Percentiles rank a stretch among this genome's conserved stretches.
These are phyloP conservation scores for Notolepis coatsorum DNA, from an alignment of 2,797 vertebrate species.

Conservation along the genomic window DNA sequence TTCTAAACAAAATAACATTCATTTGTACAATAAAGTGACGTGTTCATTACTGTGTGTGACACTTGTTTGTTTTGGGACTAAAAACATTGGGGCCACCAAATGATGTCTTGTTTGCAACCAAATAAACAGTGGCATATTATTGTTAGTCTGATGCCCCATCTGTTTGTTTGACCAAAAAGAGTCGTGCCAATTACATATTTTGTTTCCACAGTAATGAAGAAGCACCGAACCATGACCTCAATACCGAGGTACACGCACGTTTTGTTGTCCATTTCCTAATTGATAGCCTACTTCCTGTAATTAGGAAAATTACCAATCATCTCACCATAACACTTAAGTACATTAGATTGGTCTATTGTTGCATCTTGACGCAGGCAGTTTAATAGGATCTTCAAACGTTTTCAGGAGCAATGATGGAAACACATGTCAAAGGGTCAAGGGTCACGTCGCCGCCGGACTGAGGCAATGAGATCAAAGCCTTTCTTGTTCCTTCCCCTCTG, in stretches of 20 bases:
- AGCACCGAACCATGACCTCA: slow-evolving; percentile 55
- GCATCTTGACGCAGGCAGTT: not conserved
- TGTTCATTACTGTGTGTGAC: slow-evolving; percentile 73
- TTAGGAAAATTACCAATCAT: slow-evolving; percentile 38
- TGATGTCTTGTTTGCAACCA: not conserved
- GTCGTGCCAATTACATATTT: slow-evolving; percentile 35
- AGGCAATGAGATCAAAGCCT: not conserved
- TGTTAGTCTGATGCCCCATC: not conserved
- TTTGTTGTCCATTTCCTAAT: slow-evolving; percentile 14
- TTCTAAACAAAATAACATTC: slow-evolving; percentile 47
- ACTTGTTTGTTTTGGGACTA: slow-evolving; percentile 71
- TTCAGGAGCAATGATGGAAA: slow-evolving; percentile 1
- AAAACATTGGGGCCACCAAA: slow-evolving; percentile 56
- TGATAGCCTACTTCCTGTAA: slow-evolving; percentile 27
- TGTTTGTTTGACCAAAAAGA: slow-evolving; percentile 17
- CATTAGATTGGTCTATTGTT: no score
- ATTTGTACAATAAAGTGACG: slow-evolving; percentile 66
- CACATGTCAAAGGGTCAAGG: not conserved
- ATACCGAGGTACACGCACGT: slow-evolving; percentile 20
- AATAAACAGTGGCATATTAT: not conserved
- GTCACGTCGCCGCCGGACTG: not conserved
- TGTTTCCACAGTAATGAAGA: slow-evolving; percentile 51
- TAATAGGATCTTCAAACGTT: not conserved
- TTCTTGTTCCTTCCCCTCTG: not conserved
- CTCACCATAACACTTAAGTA: not conserved